Conservation (phyloP, 2,888 invertebrate genomes). For the Lathronympha strigana region DNA sequence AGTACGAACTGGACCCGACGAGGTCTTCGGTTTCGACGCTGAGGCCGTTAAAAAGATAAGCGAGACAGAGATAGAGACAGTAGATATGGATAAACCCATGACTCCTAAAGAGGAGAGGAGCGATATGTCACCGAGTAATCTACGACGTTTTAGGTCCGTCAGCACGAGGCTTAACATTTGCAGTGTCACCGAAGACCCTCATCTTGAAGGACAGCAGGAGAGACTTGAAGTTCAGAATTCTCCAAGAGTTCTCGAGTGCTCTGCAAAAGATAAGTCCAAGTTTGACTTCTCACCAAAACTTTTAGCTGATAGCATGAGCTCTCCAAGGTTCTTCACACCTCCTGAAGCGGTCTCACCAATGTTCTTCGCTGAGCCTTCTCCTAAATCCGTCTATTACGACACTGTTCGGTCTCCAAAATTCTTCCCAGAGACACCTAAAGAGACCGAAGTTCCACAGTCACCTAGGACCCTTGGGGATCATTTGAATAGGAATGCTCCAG, state of each 20-base stretch:
- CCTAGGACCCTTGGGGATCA: slow-evolving; percentile 69
- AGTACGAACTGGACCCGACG: slow-evolving; percentile 56
- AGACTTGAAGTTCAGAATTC: slow-evolving; percentile 75
- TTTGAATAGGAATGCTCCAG: slow-evolving; percentile 68
- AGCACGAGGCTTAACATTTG: slow-evolving; percentile 75
- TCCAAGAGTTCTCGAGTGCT: slow-evolving; percentile 71
- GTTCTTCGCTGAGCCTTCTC: slow-evolving; percentile 76
- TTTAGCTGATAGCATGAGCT: slow-evolving; percentile 67
- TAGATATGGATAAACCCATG: slow-evolving; percentile 52
- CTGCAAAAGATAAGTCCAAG: slow-evolving; percentile 75
- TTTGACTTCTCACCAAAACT: slow-evolving; percentile 79
- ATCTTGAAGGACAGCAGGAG: slow-evolving; percentile 66
- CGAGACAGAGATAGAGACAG: slow-evolving; percentile 52
- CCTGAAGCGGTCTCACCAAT: slow-evolving; percentile 75
- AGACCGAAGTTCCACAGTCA: slow-evolving; percentile 70
- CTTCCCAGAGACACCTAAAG: slow-evolving; percentile 74
- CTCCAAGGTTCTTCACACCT: slow-evolving; percentile 77
- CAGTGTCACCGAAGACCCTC: slow-evolving; percentile 63
- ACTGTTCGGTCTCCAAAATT: slow-evolving; percentile 76
- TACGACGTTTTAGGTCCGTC: slow-evolving; percentile 72
- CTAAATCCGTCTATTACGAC: slow-evolving; percentile 77
- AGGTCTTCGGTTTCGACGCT: slow-evolving; percentile 73
- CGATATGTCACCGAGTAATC: slow-evolving; percentile 66
- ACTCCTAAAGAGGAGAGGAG: slow-evolving; percentile 56
- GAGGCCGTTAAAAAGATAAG: slow-evolving; percentile 61